phyloP scores from a whole-genome alignment of 1,140 invertebrate species.

The Papilio xuthus region DNA sequence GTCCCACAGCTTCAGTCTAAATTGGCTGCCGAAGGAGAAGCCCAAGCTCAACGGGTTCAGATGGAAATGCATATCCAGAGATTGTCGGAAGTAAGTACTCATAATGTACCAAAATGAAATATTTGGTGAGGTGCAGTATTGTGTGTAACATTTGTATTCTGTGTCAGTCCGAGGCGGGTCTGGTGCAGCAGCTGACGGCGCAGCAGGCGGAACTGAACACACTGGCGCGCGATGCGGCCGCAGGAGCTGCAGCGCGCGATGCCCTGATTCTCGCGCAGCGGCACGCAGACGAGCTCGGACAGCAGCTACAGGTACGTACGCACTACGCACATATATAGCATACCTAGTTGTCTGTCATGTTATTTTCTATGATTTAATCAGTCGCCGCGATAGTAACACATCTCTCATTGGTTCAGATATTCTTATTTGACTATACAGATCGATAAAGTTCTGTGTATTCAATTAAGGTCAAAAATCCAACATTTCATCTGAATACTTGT shows the following conservation, averaged over 20 bases:
- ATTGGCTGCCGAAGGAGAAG: conserved; percentile 82
- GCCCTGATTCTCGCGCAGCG: conserved; percentile 71
- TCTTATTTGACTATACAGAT: no score
- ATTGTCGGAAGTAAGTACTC: conserved; percentile 70
- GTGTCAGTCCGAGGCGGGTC: conserved; percentile 73
- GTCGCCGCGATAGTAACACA: no score
- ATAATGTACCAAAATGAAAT: no score
- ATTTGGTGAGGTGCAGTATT: not conserved
- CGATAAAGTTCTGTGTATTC: no score
- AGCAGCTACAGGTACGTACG: conserved; percentile 82
- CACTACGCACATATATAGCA: not conserved
- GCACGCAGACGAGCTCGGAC: conserved; percentile 81
- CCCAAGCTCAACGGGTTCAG: conserved; percentile 65
- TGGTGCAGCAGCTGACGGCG: conserved; percentile 78
- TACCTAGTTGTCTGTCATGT: no score
- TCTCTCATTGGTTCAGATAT: no score
- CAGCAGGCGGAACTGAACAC: conserved; percentile 82
- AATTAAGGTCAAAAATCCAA: no score
- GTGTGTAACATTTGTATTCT: not conserved
- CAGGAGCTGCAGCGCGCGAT: conserved; percentile 80
- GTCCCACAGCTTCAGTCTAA: conserved; percentile 82
- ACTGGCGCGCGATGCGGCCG: conserved; percentile 72
- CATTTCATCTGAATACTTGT: no score
- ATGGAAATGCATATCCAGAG: conserved; percentile 79
- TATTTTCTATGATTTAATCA: no score